These are phyloP conservation scores for Apantesis nais DNA, from an alignment of 2,888 invertebrate genomes.

Conservation along the genomic window DNA sequence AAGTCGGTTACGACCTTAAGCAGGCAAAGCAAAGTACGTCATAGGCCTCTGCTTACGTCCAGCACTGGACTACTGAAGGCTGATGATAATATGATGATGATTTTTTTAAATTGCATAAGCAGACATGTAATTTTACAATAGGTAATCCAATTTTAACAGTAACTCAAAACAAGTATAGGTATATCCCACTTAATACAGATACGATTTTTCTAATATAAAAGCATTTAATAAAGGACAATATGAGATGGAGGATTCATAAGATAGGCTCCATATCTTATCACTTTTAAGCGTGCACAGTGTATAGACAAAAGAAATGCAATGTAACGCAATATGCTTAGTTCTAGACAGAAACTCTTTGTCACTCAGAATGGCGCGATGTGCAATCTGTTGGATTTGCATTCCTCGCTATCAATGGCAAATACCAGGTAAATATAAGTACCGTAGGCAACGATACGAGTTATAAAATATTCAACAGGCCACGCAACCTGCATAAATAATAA, in stretches of 20 bases:
- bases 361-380: constrained; percentile 26
- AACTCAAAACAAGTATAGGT: too few species aligned
- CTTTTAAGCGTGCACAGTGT: background rate
- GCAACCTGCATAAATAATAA: background rate
- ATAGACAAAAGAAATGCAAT: background rate
- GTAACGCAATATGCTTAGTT: constrained; percentile 32
- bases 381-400: constrained; percentile 40
- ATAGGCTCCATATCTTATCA: background rate
- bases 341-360: constrained; percentile 38
- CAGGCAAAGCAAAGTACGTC: too few species aligned
- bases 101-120: too few species aligned
- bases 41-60: too few species aligned
- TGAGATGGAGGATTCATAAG: background rate
- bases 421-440: constrained; percentile 16
- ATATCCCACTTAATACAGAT: too few species aligned
- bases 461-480: constrained; percentile 10
- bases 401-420: constrained; percentile 22
- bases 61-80: too few species aligned
- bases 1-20: too few species aligned
- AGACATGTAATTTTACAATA: too few species aligned
- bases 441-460: constrained; percentile 4
- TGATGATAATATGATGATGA: too few species aligned
- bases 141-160: too few species aligned
- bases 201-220: background rate
- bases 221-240: background rate